Evolutionary conservation across 2,888 invertebrate genomes (phyloP).

Genomic region (Hemicrepidius hirtus): DNA sequence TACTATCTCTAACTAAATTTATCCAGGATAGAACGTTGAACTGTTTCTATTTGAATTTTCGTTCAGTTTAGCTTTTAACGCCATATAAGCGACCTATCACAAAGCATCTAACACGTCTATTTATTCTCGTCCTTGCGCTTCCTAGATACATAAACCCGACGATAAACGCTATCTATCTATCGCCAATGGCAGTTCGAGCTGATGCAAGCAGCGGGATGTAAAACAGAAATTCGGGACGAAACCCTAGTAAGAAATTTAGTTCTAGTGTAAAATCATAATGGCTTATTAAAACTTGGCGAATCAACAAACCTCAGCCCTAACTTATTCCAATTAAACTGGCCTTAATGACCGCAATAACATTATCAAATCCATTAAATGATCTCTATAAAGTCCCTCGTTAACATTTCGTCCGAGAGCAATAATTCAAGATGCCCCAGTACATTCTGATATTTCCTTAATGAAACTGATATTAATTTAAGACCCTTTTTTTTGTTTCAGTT

Average conservation of each 20-base stretch:
- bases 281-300: slow-evolving; percentile 63
- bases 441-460: slow-evolving; percentile 46
- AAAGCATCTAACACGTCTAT: slow-evolving; percentile 29
- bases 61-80: slow-evolving; percentile 15
- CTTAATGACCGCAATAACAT: slow-evolving; percentile 64
- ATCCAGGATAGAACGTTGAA: too few relatives aligned
- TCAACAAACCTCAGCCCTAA: slow-evolving; percentile 61
- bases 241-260: slow-evolving; percentile 50
- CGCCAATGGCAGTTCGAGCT: slow-evolving; percentile 26
- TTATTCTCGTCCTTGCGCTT: slow-evolving; percentile 16
- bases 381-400: slow-evolving; percentile 55
- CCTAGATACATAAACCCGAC: slow-evolving; percentile 16
- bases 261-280: slow-evolving; percentile 59
- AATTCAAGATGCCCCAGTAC: slow-evolving; percentile 48
- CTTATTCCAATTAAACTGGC: slow-evolving; percentile 61
- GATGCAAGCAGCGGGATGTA: slow-evolving; percentile 33
- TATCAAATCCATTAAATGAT: slow-evolving; percentile 64
- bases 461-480: slow-evolving; percentile 34
- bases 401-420: slow-evolving; percentile 52
- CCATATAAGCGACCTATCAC: slow-evolving; percentile 12
- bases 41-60: too few relatives aligned
- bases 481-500: background rate
- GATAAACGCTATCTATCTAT: slow-evolving; percentile 35
- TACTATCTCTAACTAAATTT: too few relatives aligned
- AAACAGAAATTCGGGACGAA: slow-evolving; percentile 28